phyloP scores from a whole-genome alignment of 2,797 vertebrate genomes.

The Diglossa cyanea region DNA sequence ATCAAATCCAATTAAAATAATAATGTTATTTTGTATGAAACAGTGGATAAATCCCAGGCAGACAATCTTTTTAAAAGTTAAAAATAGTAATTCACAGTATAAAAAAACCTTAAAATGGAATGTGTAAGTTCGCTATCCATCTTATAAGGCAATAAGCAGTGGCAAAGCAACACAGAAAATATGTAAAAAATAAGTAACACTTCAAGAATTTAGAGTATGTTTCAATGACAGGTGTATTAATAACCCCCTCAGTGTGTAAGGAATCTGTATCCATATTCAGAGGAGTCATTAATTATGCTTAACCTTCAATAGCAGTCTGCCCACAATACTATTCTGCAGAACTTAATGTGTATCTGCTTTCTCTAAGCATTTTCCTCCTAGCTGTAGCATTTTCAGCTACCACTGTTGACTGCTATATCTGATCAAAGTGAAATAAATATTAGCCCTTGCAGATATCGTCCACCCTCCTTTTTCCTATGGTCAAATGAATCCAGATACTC shows the following conservation, averaged over 20 bases:
- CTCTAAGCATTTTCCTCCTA: not conserved
- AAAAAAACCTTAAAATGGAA: not conserved
- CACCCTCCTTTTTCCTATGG: not conserved
- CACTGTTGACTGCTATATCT: not conserved
- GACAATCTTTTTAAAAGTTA: not conserved
- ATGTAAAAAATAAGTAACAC: not conserved
- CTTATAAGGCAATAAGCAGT: not conserved
- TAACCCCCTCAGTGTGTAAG: not conserved
- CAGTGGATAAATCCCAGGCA: not conserved
- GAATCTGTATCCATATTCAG: not conserved
- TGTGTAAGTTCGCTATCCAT: not conserved
- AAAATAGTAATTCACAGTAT: not conserved
- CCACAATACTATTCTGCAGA: not conserved
- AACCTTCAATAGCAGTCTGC: not conserved
- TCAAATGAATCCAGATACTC: not conserved
- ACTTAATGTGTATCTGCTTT: not conserved
- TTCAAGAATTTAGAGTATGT: not conserved
- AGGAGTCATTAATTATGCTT: not conserved
- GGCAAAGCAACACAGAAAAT: not conserved
- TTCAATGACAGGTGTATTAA: not conserved
- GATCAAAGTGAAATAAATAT: not conserved
- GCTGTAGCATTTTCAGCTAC: not conserved
- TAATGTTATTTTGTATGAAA: not conserved
- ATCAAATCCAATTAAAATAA: not conserved
- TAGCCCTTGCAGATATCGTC: not conserved